These are phyloP conservation scores for Thalassoma bifasciatum DNA, from an alignment of 2,113 vertebrate genomes.

Conservation along the genomic window DNA sequence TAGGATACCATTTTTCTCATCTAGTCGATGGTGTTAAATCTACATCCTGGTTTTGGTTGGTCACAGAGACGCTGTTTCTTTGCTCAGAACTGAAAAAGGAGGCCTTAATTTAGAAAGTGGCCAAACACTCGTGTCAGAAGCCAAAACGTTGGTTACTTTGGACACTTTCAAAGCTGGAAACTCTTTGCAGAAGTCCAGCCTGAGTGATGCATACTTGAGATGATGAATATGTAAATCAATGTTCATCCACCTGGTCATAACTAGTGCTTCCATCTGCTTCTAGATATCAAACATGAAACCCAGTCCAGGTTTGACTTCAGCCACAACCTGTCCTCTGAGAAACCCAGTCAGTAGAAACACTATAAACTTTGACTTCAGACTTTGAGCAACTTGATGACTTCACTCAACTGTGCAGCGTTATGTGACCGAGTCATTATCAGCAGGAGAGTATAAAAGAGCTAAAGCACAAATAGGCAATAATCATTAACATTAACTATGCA, in stretches of 20 bases:
- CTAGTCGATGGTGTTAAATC: no score
- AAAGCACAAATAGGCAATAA: slow-evolving; percentile 6
- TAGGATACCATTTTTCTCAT: no score
- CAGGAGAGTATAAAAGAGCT: neutral
- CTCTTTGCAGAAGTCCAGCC: slow-evolving; percentile 8
- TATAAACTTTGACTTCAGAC: neutral
- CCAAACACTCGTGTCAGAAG: neutral
- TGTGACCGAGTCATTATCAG: neutral
- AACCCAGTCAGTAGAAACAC: neutral
- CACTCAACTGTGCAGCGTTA: neutral
- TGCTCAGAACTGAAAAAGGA: no score
- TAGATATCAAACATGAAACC: slow-evolving; percentile 14
- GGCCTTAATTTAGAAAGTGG: no score
- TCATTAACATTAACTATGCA: slow-evolving; percentile 20
- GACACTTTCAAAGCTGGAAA: neutral
- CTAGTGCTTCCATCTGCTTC: slow-evolving; percentile 38
- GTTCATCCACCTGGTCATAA: slow-evolving; percentile 42
- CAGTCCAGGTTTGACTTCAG: slow-evolving; percentile 13
- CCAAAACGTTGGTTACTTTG: neutral
- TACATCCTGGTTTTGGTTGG: no score
- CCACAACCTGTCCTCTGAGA: neutral
- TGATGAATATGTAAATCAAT: slow-evolving; percentile 44
- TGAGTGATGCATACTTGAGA: slow-evolving; percentile 1
- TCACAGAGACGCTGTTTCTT: no score
- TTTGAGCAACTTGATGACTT: neutral